Percentiles rank a stretch among this genome's conserved stretches.
Conservation (phyloP, 2,113 vertebrate genomes). For the Entomyzon cyanotis region DNA sequence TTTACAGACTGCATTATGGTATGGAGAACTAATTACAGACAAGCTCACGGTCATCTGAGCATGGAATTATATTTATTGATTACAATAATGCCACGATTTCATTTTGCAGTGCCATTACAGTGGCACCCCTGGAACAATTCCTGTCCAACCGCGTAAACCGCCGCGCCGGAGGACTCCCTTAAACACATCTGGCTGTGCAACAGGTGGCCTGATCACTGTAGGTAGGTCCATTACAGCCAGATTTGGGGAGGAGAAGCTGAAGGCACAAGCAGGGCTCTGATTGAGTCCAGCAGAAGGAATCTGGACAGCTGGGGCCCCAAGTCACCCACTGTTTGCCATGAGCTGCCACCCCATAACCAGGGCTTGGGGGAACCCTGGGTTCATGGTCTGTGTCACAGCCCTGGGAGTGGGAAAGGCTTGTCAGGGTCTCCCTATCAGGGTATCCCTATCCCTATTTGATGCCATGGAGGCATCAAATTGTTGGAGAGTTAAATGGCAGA, state of each 20-base stretch:
- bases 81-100: neutral
- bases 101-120: constrained; percentile 1
- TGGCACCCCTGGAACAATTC: constrained; percentile 24
- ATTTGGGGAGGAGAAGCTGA: neutral
- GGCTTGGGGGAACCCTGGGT: accelerated
- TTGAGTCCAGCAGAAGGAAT: neutral
- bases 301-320: neutral
- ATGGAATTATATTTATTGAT: neutral
- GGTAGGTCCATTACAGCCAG: constrained; percentile 2
- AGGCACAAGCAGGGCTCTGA: neutral
- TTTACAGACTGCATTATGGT: neutral
- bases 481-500: neutral
- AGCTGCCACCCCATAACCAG: neutral
- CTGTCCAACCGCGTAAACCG: neutral
- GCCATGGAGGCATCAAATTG: neutral
- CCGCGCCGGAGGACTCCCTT: neutral
- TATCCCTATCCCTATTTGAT: no score
- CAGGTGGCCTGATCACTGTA: constrained; percentile 36
- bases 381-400: accelerated
- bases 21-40: neutral
- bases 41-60: neutral
- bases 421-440: neutral
- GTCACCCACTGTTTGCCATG: neutral
- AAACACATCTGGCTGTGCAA: neutral
- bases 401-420: neutral